Base-by-base conservation (phyloP, 2,113 vertebrate species). In the Piaya cayana region DNA sequence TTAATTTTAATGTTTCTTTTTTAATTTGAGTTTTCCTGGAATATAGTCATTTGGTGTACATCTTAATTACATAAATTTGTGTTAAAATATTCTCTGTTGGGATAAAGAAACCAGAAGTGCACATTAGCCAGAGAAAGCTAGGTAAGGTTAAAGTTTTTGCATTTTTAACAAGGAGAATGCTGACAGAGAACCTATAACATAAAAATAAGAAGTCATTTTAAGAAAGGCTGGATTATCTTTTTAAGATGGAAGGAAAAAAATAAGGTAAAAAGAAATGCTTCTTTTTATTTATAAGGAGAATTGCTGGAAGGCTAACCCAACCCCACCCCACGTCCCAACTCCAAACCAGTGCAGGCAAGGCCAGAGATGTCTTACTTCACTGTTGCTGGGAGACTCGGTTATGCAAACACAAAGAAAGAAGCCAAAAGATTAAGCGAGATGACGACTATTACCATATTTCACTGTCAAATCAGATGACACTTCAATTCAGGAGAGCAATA, bases 341-440 rank as follows among this genome's bases (percentile, higher is more conserved):
- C 32, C 65, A 80, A 15, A 53, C 36, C 62, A 69, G 67, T 5
- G 19, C 85, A 89, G 70, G 49, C 86, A 15, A 92, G 84, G 81
- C 88, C 81, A 92, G 86, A 79, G 70, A 82, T 50, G 55, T 69
- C 86, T 78, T 65, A 65, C 50, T 89, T 67, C 74, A 82, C 18
- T 5, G 81, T 85, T 96, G 94, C 91, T 76, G 65, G 84, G 89
- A 95, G 74, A 92, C 93, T 84, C 45, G 50, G 81, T 93, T 82
- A 91, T 78, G 86, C 53, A 93, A 95, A 89, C 74, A 96, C 62
- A 87, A 82, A 91, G 74, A 43, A 87, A 72, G 52, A 82, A 90
- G 84, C 67, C 93, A 92, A 65, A 92, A 95, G 74, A 92, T 95
- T 92, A 91, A 85, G 63, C 3, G 4, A 58, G 70, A 82, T 91